phyloP scores from a whole-genome alignment of 2,797 vertebrate species.

The Gambelia wislizenii region DNA sequence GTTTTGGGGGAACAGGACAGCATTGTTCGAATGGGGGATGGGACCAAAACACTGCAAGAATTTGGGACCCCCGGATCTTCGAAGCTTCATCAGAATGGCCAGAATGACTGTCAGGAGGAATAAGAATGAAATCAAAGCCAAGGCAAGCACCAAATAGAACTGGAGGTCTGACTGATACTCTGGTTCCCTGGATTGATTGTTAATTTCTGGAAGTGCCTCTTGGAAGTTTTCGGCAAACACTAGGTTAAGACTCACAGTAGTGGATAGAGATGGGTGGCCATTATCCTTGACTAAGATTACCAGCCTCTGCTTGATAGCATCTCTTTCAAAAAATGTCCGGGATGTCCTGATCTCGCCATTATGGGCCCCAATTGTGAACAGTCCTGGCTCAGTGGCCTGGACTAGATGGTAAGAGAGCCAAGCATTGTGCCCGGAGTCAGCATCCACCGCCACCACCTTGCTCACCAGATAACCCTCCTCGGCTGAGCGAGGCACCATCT shows the following conservation, averaged over 20 bases:
- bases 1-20: slow-evolving; percentile 32
- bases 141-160: slow-evolving; percentile 62
- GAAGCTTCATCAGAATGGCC: slow-evolving; percentile 39
- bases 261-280: slow-evolving; percentile 66
- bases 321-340: slow-evolving; percentile 59
- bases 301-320: slow-evolving; percentile 70
- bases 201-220: slow-evolving; percentile 68
- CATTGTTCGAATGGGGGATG: slow-evolving; percentile 39
- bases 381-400: slow-evolving; percentile 71
- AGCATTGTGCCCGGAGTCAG: slow-evolving; percentile 70
- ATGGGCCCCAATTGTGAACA: slow-evolving; percentile 72
- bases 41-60: slow-evolving; percentile 40
- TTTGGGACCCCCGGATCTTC: not conserved
- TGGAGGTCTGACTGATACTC: slow-evolving; percentile 55
- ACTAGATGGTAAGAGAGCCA: slow-evolving; percentile 70
- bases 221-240: slow-evolving; percentile 72
- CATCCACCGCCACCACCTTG: slow-evolving; percentile 70
- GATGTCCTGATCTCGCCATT: slow-evolving; percentile 67
- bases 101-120: slow-evolving; percentile 61
- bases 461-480: slow-evolving; percentile 55
- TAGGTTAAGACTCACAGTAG: slow-evolving; percentile 67
- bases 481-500: slow-evolving; percentile 50
- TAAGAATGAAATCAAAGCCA: slow-evolving; percentile 61
- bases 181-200: fast-evolving
- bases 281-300: slow-evolving; percentile 75